Evolutionary conservation across 2,113 vertebrate species (phyloP).

Genomic region (Daphoenositta chrysoptera): DNA sequence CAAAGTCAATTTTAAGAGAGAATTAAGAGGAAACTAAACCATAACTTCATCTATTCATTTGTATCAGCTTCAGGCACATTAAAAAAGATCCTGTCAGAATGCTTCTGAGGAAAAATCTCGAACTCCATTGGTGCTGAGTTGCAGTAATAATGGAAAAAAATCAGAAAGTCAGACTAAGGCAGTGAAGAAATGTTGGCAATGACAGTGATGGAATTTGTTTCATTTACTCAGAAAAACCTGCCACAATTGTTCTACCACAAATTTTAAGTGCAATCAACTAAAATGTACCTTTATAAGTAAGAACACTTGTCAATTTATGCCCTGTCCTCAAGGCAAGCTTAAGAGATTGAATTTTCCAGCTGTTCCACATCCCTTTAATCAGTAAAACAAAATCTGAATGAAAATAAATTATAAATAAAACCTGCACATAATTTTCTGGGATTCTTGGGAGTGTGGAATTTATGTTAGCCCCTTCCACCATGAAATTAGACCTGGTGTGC

Average conservation of each 20-base stretch:
- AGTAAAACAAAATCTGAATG: not conserved
- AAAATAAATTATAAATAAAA: not conserved
- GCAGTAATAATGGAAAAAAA: not conserved
- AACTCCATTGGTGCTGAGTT: not conserved
- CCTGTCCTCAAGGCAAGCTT: not conserved
- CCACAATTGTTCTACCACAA: not conserved
- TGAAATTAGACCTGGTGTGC: not conserved
- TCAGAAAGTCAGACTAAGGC: not conserved
- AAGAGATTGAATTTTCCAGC: not conserved
- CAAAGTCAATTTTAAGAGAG: not conserved
- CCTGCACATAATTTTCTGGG: not conserved
- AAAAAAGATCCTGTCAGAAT: not conserved
- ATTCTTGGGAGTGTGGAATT: not conserved
- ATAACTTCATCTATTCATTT: not conserved
- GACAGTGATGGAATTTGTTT: not conserved
- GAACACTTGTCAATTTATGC: not conserved
- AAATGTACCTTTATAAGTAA: not conserved
- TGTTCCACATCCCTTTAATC: not conserved
- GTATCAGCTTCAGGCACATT: not conserved
- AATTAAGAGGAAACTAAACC: not conserved
- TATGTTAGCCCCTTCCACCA: not conserved
- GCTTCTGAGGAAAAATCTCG: not conserved
- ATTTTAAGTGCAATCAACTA: not conserved
- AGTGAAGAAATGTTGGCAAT: not conserved
- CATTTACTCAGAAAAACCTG: not conserved